Evolutionary conservation across 2,888 invertebrate species (phyloP), one percentile per base, ranked within the genome.

Genomic region (Phortica magna): DNA sequence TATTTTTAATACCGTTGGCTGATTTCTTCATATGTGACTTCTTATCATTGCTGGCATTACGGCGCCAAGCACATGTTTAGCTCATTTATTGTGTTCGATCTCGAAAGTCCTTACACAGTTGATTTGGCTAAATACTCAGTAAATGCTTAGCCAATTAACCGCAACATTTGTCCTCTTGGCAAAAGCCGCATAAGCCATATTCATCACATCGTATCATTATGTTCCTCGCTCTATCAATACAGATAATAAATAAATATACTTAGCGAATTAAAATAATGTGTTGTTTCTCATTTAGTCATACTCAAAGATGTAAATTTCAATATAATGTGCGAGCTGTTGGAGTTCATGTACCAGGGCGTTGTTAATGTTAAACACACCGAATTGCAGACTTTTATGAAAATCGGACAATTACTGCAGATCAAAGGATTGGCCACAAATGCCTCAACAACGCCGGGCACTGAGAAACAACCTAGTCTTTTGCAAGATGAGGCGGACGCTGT

Each of bases 291-390:
- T 87, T 12, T 78, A 92, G 92, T 92, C 65, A 92, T 94, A 83
- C 92, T 94, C 84, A 94, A 94, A 90, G 94, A 94, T 91, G 94
- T 94, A 77, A 93, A 92, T 77, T 93, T 93, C 78, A 92, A 92
- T 73, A 93, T 93, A 7, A 92, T 94, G 92, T 93, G 93, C 83
- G 93, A 93, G 84, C 88, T 94, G 77, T 87, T 94, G 78, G 93
- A 93, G 88, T 94, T 94, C 83, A 94, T 94, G 94, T 94, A 94
- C 85, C 93, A 94, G 88, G 94, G 94, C 14, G 94, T 94, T 78
- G 94, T 94, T 2, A 93, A 92, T 82, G 92, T 93, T 4, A 92
- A 92, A 80, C 92, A 93, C 81, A 91, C 92, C 0, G 92, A 92
- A 78, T 82, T 93, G 76, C 91, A 92, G 73, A 89, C 91, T 7